Conservation (phyloP, 2,113 vertebrate species). For the Athene cunicularia region DNA sequence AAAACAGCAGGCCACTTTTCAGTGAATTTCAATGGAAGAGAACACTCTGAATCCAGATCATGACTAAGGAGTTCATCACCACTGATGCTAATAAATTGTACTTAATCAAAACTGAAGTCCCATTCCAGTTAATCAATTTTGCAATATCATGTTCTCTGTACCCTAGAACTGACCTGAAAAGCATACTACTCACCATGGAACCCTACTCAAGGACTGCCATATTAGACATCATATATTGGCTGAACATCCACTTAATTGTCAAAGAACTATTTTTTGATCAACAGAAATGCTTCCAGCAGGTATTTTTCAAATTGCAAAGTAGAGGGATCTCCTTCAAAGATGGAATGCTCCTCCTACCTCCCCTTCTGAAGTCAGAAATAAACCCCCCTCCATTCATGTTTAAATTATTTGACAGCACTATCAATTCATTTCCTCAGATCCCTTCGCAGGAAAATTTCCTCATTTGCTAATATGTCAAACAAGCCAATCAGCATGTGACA, state of each 20-base stretch:
- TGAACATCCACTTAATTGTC: background rate
- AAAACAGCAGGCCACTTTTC: background rate
- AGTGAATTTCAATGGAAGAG: background rate
- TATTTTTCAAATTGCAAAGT: background rate
- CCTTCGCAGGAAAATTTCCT: background rate
- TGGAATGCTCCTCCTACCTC: background rate
- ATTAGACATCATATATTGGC: background rate
- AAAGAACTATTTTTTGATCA: background rate
- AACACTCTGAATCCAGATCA: background rate
- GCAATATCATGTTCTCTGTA: background rate
- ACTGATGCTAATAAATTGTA: background rate
- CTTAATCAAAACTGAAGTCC: background rate
- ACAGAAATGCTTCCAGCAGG: background rate
- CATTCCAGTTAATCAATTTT: background rate
- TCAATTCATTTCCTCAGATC: background rate
- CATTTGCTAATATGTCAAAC: background rate
- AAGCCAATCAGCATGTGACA: background rate
- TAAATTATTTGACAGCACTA: background rate
- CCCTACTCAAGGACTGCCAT: background rate
- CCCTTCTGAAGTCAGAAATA: background rate
- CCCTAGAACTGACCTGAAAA: background rate
- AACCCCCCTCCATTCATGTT: background rate
- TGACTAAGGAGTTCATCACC: background rate
- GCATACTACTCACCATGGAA: rapidly evolving
- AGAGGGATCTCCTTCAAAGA: background rate